These are phyloP conservation scores for Melopsittacus undulatus DNA, from an alignment of 2,797 vertebrate genomes.

Conservation along the genomic window DNA sequence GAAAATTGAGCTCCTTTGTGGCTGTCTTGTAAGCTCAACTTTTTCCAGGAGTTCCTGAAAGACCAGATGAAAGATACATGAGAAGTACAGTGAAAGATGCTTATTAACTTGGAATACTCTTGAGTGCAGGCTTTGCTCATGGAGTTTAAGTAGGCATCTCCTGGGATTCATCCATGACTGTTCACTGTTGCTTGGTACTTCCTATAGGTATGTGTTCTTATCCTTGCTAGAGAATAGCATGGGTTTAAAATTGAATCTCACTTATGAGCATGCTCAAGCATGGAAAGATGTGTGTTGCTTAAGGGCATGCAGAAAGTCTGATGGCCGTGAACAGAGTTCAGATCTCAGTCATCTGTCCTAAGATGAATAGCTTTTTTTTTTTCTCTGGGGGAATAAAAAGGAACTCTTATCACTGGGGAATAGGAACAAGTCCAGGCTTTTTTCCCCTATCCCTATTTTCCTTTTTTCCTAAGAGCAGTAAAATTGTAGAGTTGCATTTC, in stretches of 20 bases:
- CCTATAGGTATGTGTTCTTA: neutral
- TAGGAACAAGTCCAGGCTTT: neutral
- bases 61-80: neutral
- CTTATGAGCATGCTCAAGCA: neutral
- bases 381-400: neutral
- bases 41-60: neutral
- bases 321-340: neutral
- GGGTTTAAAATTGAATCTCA: neutral
- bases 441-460: neutral
- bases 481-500: neutral
- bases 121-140: neutral
- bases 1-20: neutral
- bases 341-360: neutral
- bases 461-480: neutral
- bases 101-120: neutral
- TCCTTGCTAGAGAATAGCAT: neutral
- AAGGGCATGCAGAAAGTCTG: neutral
- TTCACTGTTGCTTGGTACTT: neutral
- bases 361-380: neutral
- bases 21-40: neutral
- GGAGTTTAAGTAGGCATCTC: neutral
- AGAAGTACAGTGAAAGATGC: neutral
- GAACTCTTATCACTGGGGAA: neutral
- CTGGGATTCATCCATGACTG: neutral
- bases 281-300: neutral